A percentile compares a stretch with the other conserved stretches of the same genome.
Evolutionary conservation across 2,797 vertebrate genomes (phyloP).

Genomic region (Oreonectes daqikongensis): DNA sequence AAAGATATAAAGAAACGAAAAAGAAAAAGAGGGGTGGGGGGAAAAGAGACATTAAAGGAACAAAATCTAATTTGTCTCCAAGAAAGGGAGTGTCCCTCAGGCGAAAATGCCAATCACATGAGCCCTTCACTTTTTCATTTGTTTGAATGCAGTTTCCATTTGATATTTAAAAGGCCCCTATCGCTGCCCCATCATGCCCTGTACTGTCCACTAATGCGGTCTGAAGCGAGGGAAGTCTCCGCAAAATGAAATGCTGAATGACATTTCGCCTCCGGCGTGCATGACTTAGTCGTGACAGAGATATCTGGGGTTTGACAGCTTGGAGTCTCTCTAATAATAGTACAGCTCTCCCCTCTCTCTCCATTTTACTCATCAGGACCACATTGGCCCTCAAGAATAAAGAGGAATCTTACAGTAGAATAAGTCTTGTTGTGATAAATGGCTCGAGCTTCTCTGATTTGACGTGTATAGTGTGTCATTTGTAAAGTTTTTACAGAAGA

Average conservation of each 20-base stretch:
- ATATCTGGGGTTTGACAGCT: slow-evolving; percentile 40
- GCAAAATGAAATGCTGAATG: slow-evolving; percentile 58
- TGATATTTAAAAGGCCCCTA: slow-evolving; percentile 60
- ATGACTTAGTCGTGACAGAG: slow-evolving; percentile 48
- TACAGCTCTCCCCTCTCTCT: slow-evolving; percentile 16
- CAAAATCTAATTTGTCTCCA: slow-evolving; percentile 56
- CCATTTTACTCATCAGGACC: slow-evolving; percentile 21
- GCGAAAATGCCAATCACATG: slow-evolving; percentile 60
- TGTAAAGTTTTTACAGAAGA: slow-evolving; percentile 21
- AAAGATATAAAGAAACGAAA: slow-evolving; percentile 42
- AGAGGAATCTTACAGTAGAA: slow-evolving; percentile 26
- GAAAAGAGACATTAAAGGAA: slow-evolving; percentile 47
- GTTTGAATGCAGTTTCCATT: slow-evolving; percentile 48
- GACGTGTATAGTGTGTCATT: slow-evolving; percentile 17
- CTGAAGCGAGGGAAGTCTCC: slow-evolving; percentile 52
- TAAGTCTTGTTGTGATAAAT: slow-evolving; percentile 34
- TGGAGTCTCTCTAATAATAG: slow-evolving; percentile 24
- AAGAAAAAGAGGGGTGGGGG: slow-evolving; percentile 20
- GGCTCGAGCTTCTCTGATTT: slow-evolving; percentile 18
- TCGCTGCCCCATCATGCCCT: slow-evolving; percentile 48
- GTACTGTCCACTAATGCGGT: slow-evolving; percentile 57
- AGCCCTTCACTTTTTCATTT: slow-evolving; percentile 57
- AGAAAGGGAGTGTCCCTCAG: slow-evolving; percentile 50
- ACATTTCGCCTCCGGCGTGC: slow-evolving; percentile 58
- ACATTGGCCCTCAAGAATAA: slow-evolving; percentile 24